These are phyloP conservation scores for Drosophila paulistorum DNA, from an alignment of 1,140 invertebrate genomes.

Conservation along the genomic window DNA sequence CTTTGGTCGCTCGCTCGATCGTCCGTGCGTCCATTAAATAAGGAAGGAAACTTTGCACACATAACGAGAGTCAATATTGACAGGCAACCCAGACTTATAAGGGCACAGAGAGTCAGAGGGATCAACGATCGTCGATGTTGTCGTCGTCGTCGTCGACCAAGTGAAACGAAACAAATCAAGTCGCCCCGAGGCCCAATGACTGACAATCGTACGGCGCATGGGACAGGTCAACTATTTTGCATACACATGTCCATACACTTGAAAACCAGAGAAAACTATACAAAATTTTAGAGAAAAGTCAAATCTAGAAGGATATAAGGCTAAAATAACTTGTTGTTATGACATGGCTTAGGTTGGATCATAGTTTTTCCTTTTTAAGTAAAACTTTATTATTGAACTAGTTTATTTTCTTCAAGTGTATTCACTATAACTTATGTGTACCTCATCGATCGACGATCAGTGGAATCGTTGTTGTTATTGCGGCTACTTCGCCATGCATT, in stretches of 20 bases:
- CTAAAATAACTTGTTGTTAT: too few relatives aligned
- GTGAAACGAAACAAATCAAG: conserved; percentile 82
- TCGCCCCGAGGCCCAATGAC: conserved; percentile 73
- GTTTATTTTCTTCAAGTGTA: conserved; percentile 2
- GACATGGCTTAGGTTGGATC: too few relatives aligned
- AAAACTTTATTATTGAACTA: not conserved
- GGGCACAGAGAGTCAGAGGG: conserved; percentile 58
- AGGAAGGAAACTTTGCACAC: conserved; percentile 78
- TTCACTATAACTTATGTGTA: conserved; percentile 77
- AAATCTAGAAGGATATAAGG: too few relatives aligned
- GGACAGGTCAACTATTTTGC: conserved; percentile 82
- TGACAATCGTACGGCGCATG: conserved; percentile 76
- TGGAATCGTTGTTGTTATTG: conserved; percentile 24
- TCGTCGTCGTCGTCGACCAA: conserved; percentile 54
- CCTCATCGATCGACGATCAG: conserved; percentile 62
- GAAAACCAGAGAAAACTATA: not conserved
- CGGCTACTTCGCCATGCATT: conserved; percentile 78
- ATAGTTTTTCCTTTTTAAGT: too few relatives aligned
- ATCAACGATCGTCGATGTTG: conserved; percentile 34
- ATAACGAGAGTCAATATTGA: conserved; percentile 80
- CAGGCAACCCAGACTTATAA: conserved; percentile 77
- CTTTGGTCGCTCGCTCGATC: conserved; percentile 47
- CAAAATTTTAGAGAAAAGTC: too few relatives aligned
- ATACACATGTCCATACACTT: conserved; percentile 46
- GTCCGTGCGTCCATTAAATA: conserved; percentile 79